Base-by-base conservation (phyloP, 1,140 invertebrate genomes). In the Drosophila pachea region DNA sequence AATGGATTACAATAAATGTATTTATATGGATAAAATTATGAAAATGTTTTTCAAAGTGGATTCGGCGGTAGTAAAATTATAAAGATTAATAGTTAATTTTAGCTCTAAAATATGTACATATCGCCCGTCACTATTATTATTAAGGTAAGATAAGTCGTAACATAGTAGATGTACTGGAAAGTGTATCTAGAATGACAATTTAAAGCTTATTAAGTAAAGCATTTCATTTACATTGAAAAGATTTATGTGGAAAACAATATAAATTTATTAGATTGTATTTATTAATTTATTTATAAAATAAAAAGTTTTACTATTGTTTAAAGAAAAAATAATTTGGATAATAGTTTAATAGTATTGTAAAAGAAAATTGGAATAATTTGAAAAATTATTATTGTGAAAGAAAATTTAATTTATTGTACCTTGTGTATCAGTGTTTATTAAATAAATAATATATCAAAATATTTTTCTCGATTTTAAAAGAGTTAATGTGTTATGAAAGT, bases 391-490 rank as follows among this genome's bases (percentile, higher is more conserved):
- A 74, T 78, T 86, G 38, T 56, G 79, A 89, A 90, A 91, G 90
- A 90, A 91, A 90, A 87, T 89, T 90, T 90, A 48, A n/a, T n/a
- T n/a, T n/a, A 90, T 88, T 91, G 89, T 93, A 92, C 91, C 92
- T 93, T 92, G 91, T 92, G 92, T 92, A 92, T 93, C 90, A 93
- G 91, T 90, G n/a, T n/a, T n/a, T n/a, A n/a, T n/a, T n/a, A n/a
- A n/a, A n/a, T n/a, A n/a, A n/a, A n/a, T n/a, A n/a, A n/a, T n/a
- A n/a, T n/a, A n/a, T n/a, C 71, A 76, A 35, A 16, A 87, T 90
- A 89, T 89, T 91, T 93, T 92, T 92, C 91, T 93, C 91, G 90
- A 93, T 93, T 90, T 91, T 91, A 91, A 89, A 90, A 83, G 92
- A 91, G 90, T 90, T 90, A 92, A 90, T 91, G 90, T 89, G 91